phyloP scores from a whole-genome alignment of 2,113 vertebrate genomes.

The Paraplagusia blochii region DNA sequence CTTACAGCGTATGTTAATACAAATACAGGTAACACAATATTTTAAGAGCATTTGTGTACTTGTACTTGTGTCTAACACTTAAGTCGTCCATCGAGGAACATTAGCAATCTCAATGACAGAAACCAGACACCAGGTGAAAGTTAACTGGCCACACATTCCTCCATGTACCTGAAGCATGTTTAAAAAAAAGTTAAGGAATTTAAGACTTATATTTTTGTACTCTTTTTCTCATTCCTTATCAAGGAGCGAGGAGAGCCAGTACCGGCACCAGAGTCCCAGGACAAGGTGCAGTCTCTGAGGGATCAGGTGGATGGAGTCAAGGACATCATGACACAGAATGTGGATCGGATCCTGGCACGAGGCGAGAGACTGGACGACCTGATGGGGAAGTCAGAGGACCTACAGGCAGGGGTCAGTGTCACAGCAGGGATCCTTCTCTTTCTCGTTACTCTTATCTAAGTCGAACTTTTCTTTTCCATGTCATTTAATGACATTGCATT shows the following conservation, averaged over 20 bases:
- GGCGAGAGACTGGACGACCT: conserved; percentile 90
- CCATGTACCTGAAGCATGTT: not conserved
- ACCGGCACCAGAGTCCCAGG: conserved; percentile 32
- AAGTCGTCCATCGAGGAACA: not conserved
- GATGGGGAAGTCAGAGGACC: conserved; percentile 87
- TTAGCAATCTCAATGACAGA: no score
- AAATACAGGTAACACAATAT: not conserved
- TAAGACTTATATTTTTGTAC: not conserved
- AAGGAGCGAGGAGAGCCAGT: conserved; percentile 59
- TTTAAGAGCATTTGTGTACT: conserved; percentile 1
- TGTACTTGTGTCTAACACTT: not conserved
- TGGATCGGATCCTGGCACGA: conserved; percentile 90
- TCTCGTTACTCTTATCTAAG: not conserved
- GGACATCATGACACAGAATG: conserved; percentile 89
- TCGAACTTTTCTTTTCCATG: no score
- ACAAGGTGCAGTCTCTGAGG: conserved; percentile 77
- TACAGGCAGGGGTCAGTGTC: conserved; percentile 86
- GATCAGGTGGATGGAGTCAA: conserved; percentile 88
- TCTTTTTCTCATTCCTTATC: not conserved
- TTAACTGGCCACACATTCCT: not conserved
- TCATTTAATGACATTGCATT: no score
- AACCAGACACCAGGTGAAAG: no score
- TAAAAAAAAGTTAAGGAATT: no score
- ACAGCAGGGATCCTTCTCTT: not conserved
- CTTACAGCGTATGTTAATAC: not conserved